phyloP scores from a whole-genome alignment of 2,113 vertebrate species.

The Stomatorhinus ivindoensis region DNA sequence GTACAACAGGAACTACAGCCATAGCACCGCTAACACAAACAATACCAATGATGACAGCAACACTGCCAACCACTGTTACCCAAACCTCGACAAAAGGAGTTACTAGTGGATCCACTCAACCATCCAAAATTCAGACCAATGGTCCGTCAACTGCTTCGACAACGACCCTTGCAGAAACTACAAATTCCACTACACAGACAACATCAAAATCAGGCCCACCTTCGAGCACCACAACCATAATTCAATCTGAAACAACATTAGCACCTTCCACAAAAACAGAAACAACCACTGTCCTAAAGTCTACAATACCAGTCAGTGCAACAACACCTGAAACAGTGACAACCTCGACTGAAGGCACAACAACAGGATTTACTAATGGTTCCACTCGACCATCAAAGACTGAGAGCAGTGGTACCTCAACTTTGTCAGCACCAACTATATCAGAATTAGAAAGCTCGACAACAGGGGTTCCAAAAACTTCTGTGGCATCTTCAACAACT shows the following conservation, averaged over 20 bases:
- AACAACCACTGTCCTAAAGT: background rate
- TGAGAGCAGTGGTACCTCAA: background rate
- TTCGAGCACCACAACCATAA: background rate
- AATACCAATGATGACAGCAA: background rate
- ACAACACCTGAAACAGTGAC: background rate
- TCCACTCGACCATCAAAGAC: background rate
- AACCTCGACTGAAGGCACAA: background rate
- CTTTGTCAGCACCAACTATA: background rate
- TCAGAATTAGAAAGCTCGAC: rapidly evolving
- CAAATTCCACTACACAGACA: background rate
- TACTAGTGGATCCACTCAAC: background rate
- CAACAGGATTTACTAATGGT: background rate
- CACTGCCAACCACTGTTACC: background rate
- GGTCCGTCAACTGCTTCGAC: background rate
- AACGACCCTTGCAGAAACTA: rapidly evolving
- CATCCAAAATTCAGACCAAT: background rate
- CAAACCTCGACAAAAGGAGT: background rate
- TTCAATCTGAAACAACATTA: background rate
- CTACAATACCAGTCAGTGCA: background rate
- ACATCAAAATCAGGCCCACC: background rate
- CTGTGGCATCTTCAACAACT: background rate
- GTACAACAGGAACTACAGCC: background rate
- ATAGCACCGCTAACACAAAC: conserved; percentile 11
- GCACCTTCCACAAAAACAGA: background rate
- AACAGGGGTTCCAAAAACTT: background rate